Conservation (phyloP, 1,140 invertebrate species). For the Harlomillsia oculata region DNA sequence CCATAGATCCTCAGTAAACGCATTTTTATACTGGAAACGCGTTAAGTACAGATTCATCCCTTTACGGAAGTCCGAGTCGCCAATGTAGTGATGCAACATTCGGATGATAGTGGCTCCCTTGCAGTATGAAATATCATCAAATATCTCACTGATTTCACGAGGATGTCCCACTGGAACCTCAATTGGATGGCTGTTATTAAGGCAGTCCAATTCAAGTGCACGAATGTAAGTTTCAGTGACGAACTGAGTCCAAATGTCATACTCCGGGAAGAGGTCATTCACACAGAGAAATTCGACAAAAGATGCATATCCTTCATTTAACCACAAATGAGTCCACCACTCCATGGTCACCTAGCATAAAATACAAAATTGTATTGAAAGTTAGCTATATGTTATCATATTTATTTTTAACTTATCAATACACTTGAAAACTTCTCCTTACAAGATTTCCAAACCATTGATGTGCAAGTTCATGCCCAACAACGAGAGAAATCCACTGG, state of each 20-base stretch:
- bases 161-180: constrained; percentile 78
- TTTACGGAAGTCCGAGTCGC: constrained; percentile 84
- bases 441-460: constrained; percentile 71
- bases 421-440: no score
- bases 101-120: constrained; percentile 90
- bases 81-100: constrained; percentile 94
- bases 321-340: constrained; percentile 60
- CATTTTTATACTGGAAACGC: constrained; percentile 78
- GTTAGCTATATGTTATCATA: no score
- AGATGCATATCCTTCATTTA: constrained; percentile 87
- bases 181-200: constrained; percentile 84
- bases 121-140: constrained; percentile 89
- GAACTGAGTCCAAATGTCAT: constrained; percentile 52
- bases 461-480: constrained; percentile 79
- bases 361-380: no score
- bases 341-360: no score
- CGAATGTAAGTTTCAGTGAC: constrained; percentile 70
- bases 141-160: constrained; percentile 87
- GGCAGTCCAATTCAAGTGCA: constrained; percentile 75
- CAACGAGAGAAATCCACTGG: constrained; percentile 76
- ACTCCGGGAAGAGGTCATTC: constrained; percentile 72
- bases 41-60: constrained; percentile 90
- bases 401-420: no score
- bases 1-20: constrained; percentile 92
- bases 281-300: constrained; percentile 83